Base-by-base conservation (phyloP, 2,888 invertebrate species). In the Andrena bucephala region DNA sequence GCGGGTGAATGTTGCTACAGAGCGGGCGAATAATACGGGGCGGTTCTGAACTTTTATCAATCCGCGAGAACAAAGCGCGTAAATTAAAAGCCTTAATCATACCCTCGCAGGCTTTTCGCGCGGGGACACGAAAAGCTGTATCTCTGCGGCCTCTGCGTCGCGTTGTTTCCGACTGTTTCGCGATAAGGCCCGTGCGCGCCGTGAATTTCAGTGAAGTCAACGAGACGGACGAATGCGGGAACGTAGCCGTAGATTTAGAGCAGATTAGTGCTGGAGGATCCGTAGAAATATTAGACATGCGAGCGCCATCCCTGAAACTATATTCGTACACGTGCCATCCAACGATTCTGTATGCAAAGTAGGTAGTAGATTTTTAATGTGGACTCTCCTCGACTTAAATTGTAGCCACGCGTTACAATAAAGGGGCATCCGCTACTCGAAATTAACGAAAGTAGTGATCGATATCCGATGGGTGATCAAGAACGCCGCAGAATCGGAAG, bases 81-180 rank as follows among this genome's bases (percentile, higher is more conserved):
- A 73, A 82, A 82, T 83, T 72, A 65, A 77, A 69, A 77, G 72
- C 69, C 83, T 77, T 83, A 82, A 82, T 82, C 77, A 65, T 66
- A 16, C 27, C 13, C 31, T 48, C 5, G 70, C 70, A 68, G 60
- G 31, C 50, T 27, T 48, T 31, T 63, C 48, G 57, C 54, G 10
- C 36, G 31, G 60, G 6, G 16, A 20, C 10, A 2, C n/a, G 59
- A 60, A 69, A 73, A 62, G 52, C 8, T 57, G 57, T 59, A 59
- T 36, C 31, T 20, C 24, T 57, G 16, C 29, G 7, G 2, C 24
- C 59, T 52, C 36, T 20, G 5, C 20, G 10, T 16, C 8, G 4
- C 6, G 31, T 54, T 57, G 54, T 66, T 24, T 42, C 48, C 16
- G 54, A 77, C 62, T 67, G 65, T 33, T 66, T 5, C 20, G 57